Percentiles rank a stretch among this genome's conserved stretches.
Conservation (phyloP, 2,113 vertebrate genomes). For the Xyrauchen texanus region DNA sequence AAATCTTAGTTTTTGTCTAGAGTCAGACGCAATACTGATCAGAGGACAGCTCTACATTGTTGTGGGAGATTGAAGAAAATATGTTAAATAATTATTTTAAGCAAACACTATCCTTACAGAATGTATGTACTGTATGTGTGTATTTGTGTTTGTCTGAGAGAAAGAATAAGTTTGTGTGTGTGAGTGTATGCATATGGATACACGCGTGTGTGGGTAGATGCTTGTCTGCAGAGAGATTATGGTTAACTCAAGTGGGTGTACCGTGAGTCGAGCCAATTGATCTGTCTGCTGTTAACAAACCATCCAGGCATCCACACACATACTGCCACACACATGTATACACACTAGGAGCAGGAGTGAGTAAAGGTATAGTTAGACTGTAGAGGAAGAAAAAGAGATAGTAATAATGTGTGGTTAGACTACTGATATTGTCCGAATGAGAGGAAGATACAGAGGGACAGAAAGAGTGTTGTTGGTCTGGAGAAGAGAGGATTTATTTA, state of each 20-base stretch:
- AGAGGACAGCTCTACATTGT: too few species aligned
- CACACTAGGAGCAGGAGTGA: background rate
- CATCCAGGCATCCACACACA: conserved; percentile 58
- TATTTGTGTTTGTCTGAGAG: background rate
- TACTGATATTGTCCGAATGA: conserved; percentile 36
- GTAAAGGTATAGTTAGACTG: background rate
- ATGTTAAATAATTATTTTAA: too few species aligned
- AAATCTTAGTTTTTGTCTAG: too few species aligned
- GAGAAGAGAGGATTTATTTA: too few species aligned
- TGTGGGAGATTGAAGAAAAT: too few species aligned
- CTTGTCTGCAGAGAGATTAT: conserved; percentile 68
- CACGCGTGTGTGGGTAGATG: conserved; percentile 10
- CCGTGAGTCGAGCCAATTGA: conserved; percentile 72
- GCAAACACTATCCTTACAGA: too few species aligned
- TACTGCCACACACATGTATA: conserved; percentile 14
- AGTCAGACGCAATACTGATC: too few species aligned
- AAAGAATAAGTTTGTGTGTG: conserved; percentile 16
- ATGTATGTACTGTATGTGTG: background rate
- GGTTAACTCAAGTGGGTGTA: conserved; percentile 73
- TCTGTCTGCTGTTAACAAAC: conserved; percentile 75
- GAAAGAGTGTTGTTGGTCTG: too few species aligned
- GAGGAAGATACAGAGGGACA: conserved; percentile 21
- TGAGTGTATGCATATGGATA: too few species aligned
- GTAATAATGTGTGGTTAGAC: conserved; percentile 48
- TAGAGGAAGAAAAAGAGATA: background rate